A percentile compares a stretch with the other conserved stretches of the same genome.
These are phyloP conservation scores for Plebejus melissa DNA, from an alignment of 2,888 invertebrate genomes.

Conservation along the genomic window DNA sequence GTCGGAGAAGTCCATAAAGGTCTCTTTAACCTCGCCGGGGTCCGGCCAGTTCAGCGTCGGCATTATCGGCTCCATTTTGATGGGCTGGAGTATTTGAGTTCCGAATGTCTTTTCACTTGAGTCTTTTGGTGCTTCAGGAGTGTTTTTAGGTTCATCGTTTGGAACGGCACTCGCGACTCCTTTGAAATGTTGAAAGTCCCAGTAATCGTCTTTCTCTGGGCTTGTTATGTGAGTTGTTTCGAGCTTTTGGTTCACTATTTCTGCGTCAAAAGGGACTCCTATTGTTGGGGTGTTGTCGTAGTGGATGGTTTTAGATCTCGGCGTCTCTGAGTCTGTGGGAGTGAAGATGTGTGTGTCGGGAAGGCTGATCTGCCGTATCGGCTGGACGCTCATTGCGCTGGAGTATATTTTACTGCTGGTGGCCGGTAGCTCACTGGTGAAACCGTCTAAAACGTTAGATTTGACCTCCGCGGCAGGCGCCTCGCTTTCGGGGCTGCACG, in stretches of 20 bases:
- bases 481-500: slow-evolving; percentile 60
- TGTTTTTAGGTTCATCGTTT: slow-evolving; percentile 32
- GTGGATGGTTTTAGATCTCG: slow-evolving; percentile 73
- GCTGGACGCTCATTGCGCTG: slow-evolving; percentile 62
- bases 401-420: slow-evolving; percentile 63
- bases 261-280: slow-evolving; percentile 46
- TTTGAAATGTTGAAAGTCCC: slow-evolving; percentile 71
- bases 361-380: slow-evolving; percentile 67
- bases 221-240: slow-evolving; percentile 36
- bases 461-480: slow-evolving; percentile 46
- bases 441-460: slow-evolving; percentile 57
- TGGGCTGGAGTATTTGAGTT: slow-evolving; percentile 64
- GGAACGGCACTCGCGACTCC: slow-evolving; percentile 39
- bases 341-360: slow-evolving; percentile 76
- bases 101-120: slow-evolving; percentile 43
- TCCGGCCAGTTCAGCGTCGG: slow-evolving; percentile 75
- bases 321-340: slow-evolving; percentile 73
- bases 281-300: slow-evolving; percentile 58
- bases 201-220: slow-evolving; percentile 56
- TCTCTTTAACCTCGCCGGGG: slow-evolving; percentile 70
- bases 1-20: slow-evolving; percentile 68
- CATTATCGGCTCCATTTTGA: slow-evolving; percentile 61
- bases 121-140: slow-evolving; percentile 34
- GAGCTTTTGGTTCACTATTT: slow-evolving; percentile 37
- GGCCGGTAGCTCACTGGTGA: slow-evolving; percentile 52